A percentile compares a stretch with the other conserved stretches of the same genome.
These are phyloP conservation scores for Triplophysa bombifrons DNA, from an alignment of 2,797 vertebrate genomes.

Conservation along the genomic window DNA sequence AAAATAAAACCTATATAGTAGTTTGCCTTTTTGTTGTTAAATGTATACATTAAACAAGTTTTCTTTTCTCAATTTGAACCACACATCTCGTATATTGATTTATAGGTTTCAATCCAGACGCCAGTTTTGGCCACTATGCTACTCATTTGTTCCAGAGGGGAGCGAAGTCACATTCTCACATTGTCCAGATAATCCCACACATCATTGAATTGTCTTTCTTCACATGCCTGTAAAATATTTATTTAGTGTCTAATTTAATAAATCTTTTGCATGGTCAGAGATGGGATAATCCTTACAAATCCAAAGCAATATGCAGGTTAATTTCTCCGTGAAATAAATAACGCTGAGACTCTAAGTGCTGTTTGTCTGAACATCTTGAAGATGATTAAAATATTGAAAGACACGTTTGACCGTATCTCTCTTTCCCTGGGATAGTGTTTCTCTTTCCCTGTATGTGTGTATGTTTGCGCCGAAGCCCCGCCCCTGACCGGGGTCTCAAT, in stretches of 20 bases:
- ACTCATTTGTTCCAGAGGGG: too few species aligned
- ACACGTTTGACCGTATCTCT: neutral
- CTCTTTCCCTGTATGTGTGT: constrained; percentile 4
- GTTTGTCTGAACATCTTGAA: neutral
- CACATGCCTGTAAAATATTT: constrained; percentile 1
- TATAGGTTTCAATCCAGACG: too few species aligned
- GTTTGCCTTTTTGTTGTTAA: too few species aligned
- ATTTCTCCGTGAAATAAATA: neutral
- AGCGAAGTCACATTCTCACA: neutral
- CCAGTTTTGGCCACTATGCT: too few species aligned
- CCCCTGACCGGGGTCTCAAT: constrained; percentile 37
- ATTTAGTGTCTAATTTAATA: too few species aligned
- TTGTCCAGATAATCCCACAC: neutral
- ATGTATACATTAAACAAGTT: too few species aligned
- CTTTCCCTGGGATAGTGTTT: neutral
- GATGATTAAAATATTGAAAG: neutral
- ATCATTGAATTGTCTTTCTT: neutral
- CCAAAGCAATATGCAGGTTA: neutral
- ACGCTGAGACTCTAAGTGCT: neutral
- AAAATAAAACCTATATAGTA: too few species aligned
- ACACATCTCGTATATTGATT: too few species aligned
- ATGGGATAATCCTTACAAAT: neutral
- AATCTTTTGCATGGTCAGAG: too few species aligned
- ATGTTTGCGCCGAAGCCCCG: constrained; percentile 26
- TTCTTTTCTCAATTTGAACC: too few species aligned